Conservation (phyloP, 2,113 vertebrate species). For the Coracopsis vasa region DNA sequence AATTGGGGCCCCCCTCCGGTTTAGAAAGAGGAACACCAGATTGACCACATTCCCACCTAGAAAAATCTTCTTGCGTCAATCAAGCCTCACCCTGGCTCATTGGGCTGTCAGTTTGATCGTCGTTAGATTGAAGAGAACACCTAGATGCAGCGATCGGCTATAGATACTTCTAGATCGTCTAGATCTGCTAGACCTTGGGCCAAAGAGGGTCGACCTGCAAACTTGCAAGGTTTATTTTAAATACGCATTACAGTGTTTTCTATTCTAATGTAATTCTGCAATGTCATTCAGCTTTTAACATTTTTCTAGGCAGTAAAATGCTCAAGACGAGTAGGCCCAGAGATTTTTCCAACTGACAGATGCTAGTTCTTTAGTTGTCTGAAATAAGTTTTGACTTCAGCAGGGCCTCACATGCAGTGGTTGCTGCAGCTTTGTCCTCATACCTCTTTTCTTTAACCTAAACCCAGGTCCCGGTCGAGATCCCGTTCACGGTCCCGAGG, state of each 20-base stretch:
- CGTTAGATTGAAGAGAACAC: conserved; percentile 93
- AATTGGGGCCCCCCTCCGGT: conserved; percentile 87
- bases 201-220: conserved; percentile 95
- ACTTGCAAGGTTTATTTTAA: conserved; percentile 97
- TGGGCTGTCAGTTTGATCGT: conserved; percentile 93
- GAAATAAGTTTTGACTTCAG: background rate
- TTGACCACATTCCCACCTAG: conserved; percentile 90
- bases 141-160: conserved; percentile 94
- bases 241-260: conserved; percentile 90
- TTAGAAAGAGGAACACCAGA: conserved; percentile 91
- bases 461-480: conserved; percentile 75
- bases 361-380: conserved; percentile 65
- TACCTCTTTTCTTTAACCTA: background rate
- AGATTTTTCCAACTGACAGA: conserved; percentile 72
- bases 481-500: conserved; percentile 83
- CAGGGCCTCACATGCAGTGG: background rate
- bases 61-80: conserved; percentile 93
- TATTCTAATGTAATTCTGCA: conserved; percentile 82
- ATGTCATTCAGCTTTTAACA: conserved; percentile 82
- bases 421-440: background rate
- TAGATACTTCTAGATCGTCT: conserved; percentile 94
- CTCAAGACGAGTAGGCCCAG: conserved; percentile 76
- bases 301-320: conserved; percentile 82
- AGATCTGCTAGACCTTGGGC: conserved; percentile 93
- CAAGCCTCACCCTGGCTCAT: conserved; percentile 93